Base-by-base conservation (phyloP, 2,888 invertebrate species). In the Chrysina gloriosa region DNA sequence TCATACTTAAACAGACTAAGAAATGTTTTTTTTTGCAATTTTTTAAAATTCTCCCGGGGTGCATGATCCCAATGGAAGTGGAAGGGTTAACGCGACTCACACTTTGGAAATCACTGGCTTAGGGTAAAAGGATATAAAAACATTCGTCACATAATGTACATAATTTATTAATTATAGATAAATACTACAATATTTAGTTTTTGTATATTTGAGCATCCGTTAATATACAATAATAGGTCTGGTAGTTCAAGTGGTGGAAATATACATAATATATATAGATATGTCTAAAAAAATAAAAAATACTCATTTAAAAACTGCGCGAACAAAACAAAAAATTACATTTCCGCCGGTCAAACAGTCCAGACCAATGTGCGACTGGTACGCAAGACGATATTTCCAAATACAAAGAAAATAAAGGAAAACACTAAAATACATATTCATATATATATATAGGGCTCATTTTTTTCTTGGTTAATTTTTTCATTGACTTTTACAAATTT, bases 161-260 rank as follows among this genome's bases (percentile, higher is more conserved):
- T 82, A 80, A 81, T 82, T 81, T 80, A 81, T 81, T 80, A 75
- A 73, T 76, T 79, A 80, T 77, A 77, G 83, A 83, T 83, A 83
- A 83, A 83, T 83, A 83, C 82, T 83, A 83, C 82, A 83, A 61
- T 61, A 61, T 61, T 61, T 81, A 82, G 77, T 78, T 80, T 77
- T 77, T 75, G 77, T 79, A 79, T 80, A 82, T 82, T 83, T 83
- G 83, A 83, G 83, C 83, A 83, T 83, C 82, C 82, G 77, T 80
- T 78, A 83, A 83, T 83, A 82, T 83, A 83, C 83, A 83, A 79
- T 75, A 74, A 74, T 69, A 61, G 67, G 80, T 80, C 84, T 82
- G 81, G 82, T 80, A 81, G 84, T 84, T 84, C 84, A 84, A 84
- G 84, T 82, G 79, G 82, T 80, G 84, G 84, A 84, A 83, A 83